Evolutionary conservation across 2,888 invertebrate species (phyloP), one percentile per base, ranked within the genome.

Genomic region (Apodemia duryi): DNA sequence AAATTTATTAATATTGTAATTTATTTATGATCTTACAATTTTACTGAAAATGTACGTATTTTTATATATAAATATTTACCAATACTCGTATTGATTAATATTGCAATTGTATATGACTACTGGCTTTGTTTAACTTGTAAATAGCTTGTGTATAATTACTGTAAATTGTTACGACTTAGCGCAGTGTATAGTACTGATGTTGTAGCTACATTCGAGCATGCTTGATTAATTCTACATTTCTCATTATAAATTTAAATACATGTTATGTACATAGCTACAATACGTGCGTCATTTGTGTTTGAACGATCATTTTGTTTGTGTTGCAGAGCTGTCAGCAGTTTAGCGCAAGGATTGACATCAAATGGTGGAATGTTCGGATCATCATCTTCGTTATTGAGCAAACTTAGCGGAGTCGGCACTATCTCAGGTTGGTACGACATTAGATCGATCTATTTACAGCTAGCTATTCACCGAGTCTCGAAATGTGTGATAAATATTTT

Each of bases 321-420:
- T 91, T 91, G 70, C 91, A 92, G 92, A 85, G 87, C 88, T 75
- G 92, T 92, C 72, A 90, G 91, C 88, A 91, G 89, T 81, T 83
- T 92, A 83, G 87, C 92, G 68, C 92, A 92, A 77, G 93, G 94
- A 71, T 88, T 95, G 68, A 93, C 94, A 54, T 93, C 95, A 63
- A 95, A 95, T 75, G 74, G 74, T 51, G 94, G 95, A 69, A 95
- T 96, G 91, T 96, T 96, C 83, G 95, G 95, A 70, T 95, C 96
- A 21, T 95, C 95, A 73, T 93, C 97, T 67, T 97, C 91, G 74
- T 80, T 92, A 75, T 84, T 92, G 77, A 92, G 91, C 84, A 92
- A 92, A 81, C 83, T 92, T 68, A 86, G 92, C 75, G 91, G 91
- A 75, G 92, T 92, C 72, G 89, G 91, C 73, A 83, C 88, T 71